These are phyloP conservation scores for Scyliorhinus canicula DNA, from an alignment of 2,797 vertebrate genomes.

Conservation along the genomic window DNA sequence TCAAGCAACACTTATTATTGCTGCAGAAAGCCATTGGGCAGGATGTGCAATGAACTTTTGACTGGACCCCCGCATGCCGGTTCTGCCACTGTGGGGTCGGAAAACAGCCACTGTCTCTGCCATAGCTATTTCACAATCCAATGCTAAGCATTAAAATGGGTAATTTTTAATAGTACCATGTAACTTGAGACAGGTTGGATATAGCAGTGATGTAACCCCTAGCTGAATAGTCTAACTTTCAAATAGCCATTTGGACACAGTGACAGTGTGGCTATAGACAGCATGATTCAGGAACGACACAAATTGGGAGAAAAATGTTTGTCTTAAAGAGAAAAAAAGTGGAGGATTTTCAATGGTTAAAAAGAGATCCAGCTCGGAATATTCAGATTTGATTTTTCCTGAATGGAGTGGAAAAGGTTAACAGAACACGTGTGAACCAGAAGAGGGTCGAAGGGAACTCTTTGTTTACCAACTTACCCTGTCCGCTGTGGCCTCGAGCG, in stretches of 20 bases:
- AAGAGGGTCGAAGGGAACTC: background rate
- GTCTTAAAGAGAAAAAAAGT: background rate
- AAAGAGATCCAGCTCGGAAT: background rate
- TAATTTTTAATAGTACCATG: background rate
- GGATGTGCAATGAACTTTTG: no score
- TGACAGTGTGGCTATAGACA: background rate
- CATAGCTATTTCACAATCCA: background rate
- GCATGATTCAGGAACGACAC: background rate
- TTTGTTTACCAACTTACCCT: constrained; percentile 68
- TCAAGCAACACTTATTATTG: background rate
- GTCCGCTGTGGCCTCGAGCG: constrained; percentile 82
- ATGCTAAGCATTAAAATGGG: background rate
- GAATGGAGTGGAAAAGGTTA: background rate
- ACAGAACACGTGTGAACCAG: background rate
- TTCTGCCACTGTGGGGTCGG: no score
- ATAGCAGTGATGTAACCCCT: no score
- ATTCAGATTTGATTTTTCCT: background rate
- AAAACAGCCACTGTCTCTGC: no score
- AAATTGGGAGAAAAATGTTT: background rate
- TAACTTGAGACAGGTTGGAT: no score
- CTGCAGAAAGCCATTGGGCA: background rate
- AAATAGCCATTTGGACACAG: background rate
- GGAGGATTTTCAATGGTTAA: background rate
- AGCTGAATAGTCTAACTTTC: background rate
- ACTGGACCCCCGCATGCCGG: no score